These are phyloP conservation scores for Tetragnatha montana DNA, from an alignment of 2,888 invertebrate genomes.

Conservation along the genomic window DNA sequence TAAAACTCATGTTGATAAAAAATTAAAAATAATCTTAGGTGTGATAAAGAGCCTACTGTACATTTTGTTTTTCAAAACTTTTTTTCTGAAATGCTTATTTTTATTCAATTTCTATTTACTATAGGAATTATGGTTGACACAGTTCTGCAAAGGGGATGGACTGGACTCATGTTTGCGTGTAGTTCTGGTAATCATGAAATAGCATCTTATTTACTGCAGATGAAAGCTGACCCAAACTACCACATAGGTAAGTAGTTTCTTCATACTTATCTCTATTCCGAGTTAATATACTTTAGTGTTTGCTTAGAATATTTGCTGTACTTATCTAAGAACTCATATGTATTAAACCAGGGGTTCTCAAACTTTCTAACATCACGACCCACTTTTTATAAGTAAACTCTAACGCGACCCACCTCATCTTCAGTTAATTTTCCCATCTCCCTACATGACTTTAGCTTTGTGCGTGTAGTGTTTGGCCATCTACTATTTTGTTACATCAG, in stretches of 20 bases:
- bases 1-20: not conserved
- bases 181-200: conserved; percentile 74
- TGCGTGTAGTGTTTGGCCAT: too few species aligned
- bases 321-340: too few species aligned
- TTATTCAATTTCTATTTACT: not conserved
- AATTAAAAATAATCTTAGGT: not conserved
- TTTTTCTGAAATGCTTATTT: not conserved
- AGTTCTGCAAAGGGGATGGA: conserved; percentile 74
- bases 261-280: too few species aligned
- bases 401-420: too few species aligned
- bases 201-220: conserved; percentile 75
- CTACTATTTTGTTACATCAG: too few species aligned
- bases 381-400: too few species aligned
- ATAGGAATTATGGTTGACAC: conserved; percentile 67
- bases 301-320: too few species aligned
- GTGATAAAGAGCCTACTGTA: not conserved
- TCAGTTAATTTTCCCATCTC: too few species aligned
- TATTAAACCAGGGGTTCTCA: too few species aligned
- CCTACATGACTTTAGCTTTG: too few species aligned
- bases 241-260: conserved; percentile 77
- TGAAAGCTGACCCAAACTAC: conserved; percentile 76
- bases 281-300: too few species aligned
- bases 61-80: not conserved
- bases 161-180: conserved; percentile 75
- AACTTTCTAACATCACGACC: too few species aligned